phyloP scores from a whole-genome alignment of 1,140 invertebrate species.

The Mesaphorura yosii region DNA sequence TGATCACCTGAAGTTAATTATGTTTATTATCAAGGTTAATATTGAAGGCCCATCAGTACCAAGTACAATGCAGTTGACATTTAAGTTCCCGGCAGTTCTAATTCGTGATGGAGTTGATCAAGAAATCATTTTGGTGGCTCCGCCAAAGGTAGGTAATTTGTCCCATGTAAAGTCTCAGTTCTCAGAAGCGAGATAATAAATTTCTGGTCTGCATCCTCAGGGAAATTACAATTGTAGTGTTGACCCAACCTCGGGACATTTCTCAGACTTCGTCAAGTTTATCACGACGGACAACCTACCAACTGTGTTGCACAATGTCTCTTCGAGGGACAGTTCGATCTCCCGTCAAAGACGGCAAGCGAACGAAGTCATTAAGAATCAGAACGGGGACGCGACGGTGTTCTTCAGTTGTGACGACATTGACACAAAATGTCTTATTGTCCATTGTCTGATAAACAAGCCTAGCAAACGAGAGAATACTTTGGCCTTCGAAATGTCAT shows the following conservation, averaged over 20 bases:
- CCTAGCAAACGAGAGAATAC: too few relatives aligned
- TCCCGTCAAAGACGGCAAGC: too few relatives aligned
- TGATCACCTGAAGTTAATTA: background rate
- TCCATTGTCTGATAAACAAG: too few relatives aligned
- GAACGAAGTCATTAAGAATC: too few relatives aligned
- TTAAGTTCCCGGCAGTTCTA: background rate
- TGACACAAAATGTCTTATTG: too few relatives aligned
- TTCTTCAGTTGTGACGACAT: too few relatives aligned
- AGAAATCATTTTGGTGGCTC: background rate
- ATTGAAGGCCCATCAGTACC: background rate
- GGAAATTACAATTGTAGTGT: background rate
- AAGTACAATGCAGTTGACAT: background rate
- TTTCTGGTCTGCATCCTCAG: background rate
- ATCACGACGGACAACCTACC: background rate
- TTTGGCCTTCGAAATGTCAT: too few relatives aligned
- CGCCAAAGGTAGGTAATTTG: background rate
- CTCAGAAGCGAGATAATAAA: background rate
- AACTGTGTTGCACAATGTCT: background rate
- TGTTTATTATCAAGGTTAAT: background rate
- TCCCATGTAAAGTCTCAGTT: background rate
- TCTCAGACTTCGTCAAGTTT: background rate
- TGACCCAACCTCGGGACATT: background rate
- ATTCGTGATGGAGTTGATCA: background rate
- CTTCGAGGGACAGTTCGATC: background rate
- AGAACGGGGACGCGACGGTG: too few relatives aligned